Base-by-base conservation (phyloP, 2,113 vertebrate genomes). In the Peucedramus taeniatus region DNA sequence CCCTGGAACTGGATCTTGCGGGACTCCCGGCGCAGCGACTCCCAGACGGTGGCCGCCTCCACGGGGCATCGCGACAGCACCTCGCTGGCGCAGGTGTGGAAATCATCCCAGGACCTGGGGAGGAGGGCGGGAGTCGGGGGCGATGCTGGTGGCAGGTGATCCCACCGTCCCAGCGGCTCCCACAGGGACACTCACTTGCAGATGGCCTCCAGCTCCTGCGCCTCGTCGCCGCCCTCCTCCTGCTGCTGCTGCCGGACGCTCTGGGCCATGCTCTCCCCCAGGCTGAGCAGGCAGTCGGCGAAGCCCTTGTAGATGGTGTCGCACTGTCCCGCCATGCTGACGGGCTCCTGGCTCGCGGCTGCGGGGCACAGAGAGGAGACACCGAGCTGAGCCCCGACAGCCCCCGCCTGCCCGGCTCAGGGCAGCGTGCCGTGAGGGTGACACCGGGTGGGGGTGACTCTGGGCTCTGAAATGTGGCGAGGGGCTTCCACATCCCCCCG, bases 261-360 rank as follows among this genome's bases (percentile, higher is more conserved):
- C 96, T 96, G 98, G 39, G 98, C 98, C 98, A 99, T 98, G 96
- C 99, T 98, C 83, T 99, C 99, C 51, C 99, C 99, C 75, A 99
- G 97, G 82, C 98, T 98, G 97, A 99, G 98, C 83, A 99, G 98
- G 97, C 99, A 99, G 74, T 98, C 97, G 1, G 99, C 99, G 9
- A 99, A 99, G 63, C 99, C 99, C 96, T 98, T 99, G 97, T 99
- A 99, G 98, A 99, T 99, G 95, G 98, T 98, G 97, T 98, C 98
- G 72, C 99, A 99, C 92, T 97, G 97, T 91, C 98, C 97, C 1
- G 95, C 98, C 19, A 97, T 97, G 56, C 97, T 97, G 59, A 97
- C 92, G 2, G 94, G 66, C 65, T 97, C 96, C 80, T 97, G 94
- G 35, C 92, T 92, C 6, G 14, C 1, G 1, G 70, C 97, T 97